Evolutionary conservation across 2,888 invertebrate genomes (phyloP), one percentile per base, ranked within the genome.

Genomic region (Syrphus vitripennis): DNA sequence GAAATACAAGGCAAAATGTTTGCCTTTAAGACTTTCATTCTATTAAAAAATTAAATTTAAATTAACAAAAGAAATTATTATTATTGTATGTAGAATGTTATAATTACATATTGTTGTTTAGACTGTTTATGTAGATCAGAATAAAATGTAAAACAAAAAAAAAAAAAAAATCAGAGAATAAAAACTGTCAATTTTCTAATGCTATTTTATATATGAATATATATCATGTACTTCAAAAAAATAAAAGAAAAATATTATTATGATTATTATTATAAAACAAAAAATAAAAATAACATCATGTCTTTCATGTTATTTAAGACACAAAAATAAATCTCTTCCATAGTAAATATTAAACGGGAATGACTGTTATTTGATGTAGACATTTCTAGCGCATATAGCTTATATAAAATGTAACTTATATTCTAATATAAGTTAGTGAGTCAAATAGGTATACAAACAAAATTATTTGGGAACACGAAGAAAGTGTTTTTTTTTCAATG

Each of bases 161-260:
- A 26, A n/a, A 57, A 42, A 63, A 61, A 45, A 61, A 69, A 77
- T 26, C 26, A 65, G 34, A 69, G 75, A 81, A 72, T 34, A 86
- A 74, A 86, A 72, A 74, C 82, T 86, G 86, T 86, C 86, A 86
- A 86, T 86, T 86, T 86, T 82, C 77, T 86, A 82, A 40, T 82
- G 63, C 74, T 70, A 86, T 78, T 82, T 86, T 72, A 74, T 82
- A 84, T 79, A 67, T 75, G 50, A 78, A 67, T 42, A 78, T 67
- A 76, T 63, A 67, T 67, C 67, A 67, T 67, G 65, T 48, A 48
- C 67, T 67, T 67, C 45, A 50, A 57, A 63, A n/a, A 31, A 19
- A 16, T 63, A 59, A 53, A 14, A 26, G 26, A 65, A 65, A 29
- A 31, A 80, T 50, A 31, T 69, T 55, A 69, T 69, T 63, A 55